Evolutionary conservation across 64 coral and sea anemone genomes (phyloP).

Genomic region (Exaiptasia diaphana): DNA sequence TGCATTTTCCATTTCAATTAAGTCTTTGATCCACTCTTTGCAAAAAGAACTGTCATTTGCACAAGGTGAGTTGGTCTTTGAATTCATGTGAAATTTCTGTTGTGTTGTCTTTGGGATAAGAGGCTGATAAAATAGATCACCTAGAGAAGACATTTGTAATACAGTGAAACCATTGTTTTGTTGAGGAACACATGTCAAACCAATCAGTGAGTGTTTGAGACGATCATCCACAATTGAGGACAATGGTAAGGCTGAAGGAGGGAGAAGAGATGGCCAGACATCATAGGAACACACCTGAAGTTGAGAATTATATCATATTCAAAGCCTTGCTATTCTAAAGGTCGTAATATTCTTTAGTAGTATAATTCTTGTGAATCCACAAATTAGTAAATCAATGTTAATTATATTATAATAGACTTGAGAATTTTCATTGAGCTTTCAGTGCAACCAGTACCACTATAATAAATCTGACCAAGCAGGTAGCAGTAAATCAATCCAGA

Average conservation of each 20-base stretch:
- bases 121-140: conserved; percentile 85
- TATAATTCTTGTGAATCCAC: background rate
- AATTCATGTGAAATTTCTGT: too few species aligned
- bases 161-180: conserved; percentile 50
- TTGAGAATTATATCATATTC: too few species aligned
- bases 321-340: too few species aligned
- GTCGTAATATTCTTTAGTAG: background rate
- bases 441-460: too few species aligned
- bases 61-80: background rate
- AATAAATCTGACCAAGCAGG: too few species aligned
- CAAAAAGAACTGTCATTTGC: background rate
- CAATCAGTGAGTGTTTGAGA: conserved; percentile 64
- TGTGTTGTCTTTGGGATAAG: conserved; percentile 35
- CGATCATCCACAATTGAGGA: conserved; percentile 19
- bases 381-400: background rate
- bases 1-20: background rate
- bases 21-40: background rate
- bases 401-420: background rate
- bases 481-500: too few species aligned
- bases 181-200: conserved; percentile 39
- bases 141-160: conserved; percentile 71
- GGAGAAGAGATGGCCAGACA: conserved; percentile 64
- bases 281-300: conserved; percentile 84
- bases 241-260: background rate
- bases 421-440: background rate